Conservation (phyloP, 2,113 vertebrate species). For the Petaurus breviceps region DNA sequence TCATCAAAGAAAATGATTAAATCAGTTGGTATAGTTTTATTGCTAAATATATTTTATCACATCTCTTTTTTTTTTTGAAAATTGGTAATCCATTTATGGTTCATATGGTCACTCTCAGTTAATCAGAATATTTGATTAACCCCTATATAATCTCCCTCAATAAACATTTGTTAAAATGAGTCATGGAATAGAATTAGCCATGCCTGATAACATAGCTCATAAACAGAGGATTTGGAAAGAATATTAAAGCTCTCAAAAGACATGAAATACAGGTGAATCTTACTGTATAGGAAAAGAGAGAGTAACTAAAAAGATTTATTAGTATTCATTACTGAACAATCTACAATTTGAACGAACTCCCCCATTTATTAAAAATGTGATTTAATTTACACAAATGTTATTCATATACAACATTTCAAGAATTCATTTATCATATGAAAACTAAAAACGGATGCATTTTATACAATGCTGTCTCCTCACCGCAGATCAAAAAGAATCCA, state of each 20-base stretch:
- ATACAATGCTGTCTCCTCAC: background rate
- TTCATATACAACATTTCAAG: background rate
- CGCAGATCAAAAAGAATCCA: constrained; percentile 20
- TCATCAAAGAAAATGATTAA: background rate
- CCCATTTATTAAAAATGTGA: constrained; percentile 1
- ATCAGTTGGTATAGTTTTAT: background rate
- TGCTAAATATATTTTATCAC: background rate
- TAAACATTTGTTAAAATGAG: background rate
- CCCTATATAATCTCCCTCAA: background rate
- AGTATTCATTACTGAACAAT: constrained; percentile 5
- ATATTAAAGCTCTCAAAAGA: background rate
- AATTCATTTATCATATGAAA: background rate
- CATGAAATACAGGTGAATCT: background rate
- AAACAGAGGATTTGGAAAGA: background rate
- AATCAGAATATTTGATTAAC: background rate
- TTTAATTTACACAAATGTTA: background rate
- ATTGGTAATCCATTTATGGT: background rate
- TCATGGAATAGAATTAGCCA: background rate
- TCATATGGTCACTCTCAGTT: background rate
- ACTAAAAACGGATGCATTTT: background rate
- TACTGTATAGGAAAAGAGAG: background rate
- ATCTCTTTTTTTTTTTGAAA: background rate
- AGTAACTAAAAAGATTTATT: constrained; percentile 2
- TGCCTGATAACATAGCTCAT: background rate
- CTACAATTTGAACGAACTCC: background rate